Percentiles rank a stretch among this genome's conserved stretches.
Conservation (phyloP, 2,113 vertebrate genomes). For the Otus sunia region DNA sequence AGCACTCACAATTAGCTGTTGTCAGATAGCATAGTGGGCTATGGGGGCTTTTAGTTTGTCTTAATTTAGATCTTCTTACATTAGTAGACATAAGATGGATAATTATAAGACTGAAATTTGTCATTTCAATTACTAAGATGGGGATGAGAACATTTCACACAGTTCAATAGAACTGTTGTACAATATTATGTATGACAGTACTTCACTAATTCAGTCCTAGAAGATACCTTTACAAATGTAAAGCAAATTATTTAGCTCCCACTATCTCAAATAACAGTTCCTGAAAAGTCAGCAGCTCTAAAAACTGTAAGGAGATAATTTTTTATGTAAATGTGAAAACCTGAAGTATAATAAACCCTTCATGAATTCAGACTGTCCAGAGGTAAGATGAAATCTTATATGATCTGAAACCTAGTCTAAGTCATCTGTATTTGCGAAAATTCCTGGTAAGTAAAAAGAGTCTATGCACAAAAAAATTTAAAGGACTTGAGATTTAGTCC, state of each 20-base stretch:
- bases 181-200: background rate
- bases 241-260: background rate
- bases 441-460: background rate
- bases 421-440: background rate
- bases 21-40: rapidly evolving
- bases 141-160: background rate
- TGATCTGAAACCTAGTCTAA: background rate
- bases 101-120: background rate
- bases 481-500: background rate
- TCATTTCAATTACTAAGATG: background rate
- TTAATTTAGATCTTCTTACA: background rate
- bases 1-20: background rate
- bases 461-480: background rate
- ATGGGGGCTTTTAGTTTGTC: background rate
- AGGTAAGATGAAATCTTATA: background rate
- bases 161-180: background rate
- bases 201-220: background rate
- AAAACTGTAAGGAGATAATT: background rate
- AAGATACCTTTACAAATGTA: background rate
- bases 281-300: background rate
- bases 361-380: background rate
- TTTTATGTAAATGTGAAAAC: background rate
- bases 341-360: background rate
- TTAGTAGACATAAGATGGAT: background rate
- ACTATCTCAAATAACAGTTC: background rate